These are phyloP conservation scores for Ictidomys tridecemlineatus DNA, from an alignment of 2,113 vertebrate genomes.

Conservation along the genomic window DNA sequence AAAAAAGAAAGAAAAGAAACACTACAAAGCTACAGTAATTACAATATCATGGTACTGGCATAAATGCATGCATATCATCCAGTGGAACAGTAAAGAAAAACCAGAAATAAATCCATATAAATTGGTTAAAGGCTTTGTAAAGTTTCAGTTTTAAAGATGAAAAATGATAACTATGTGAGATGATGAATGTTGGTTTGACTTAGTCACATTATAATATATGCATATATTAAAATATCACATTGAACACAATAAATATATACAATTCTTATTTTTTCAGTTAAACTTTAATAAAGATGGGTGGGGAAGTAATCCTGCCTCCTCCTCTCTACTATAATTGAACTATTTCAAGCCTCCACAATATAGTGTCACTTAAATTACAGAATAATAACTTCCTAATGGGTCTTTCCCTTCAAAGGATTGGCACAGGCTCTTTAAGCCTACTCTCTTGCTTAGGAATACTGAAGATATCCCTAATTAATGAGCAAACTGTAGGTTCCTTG, in stretches of 20 bases:
- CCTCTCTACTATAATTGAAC: not conserved
- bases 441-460: not conserved
- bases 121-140: not conserved
- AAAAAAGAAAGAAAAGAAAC: no score
- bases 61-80: no score
- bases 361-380: not conserved
- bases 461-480: not conserved
- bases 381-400: not conserved
- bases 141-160: not conserved
- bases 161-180: not conserved
- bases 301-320: not conserved
- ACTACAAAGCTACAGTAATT: no score
- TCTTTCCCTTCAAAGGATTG: not conserved
- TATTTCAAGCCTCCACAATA: not conserved
- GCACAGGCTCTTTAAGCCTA: not conserved
- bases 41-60: no score
- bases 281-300: not conserved
- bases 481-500: not conserved
- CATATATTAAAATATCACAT: not conserved
- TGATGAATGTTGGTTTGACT: not conserved
- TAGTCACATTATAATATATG: not conserved
- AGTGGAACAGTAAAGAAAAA: no score
- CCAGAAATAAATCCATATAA: no score
- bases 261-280: not conserved
- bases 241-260: not conserved